Evolutionary conservation across 2,797 vertebrate species (phyloP), one percentile per base, ranked within the genome.

Genomic region (Enteromius radiatus): DNA sequence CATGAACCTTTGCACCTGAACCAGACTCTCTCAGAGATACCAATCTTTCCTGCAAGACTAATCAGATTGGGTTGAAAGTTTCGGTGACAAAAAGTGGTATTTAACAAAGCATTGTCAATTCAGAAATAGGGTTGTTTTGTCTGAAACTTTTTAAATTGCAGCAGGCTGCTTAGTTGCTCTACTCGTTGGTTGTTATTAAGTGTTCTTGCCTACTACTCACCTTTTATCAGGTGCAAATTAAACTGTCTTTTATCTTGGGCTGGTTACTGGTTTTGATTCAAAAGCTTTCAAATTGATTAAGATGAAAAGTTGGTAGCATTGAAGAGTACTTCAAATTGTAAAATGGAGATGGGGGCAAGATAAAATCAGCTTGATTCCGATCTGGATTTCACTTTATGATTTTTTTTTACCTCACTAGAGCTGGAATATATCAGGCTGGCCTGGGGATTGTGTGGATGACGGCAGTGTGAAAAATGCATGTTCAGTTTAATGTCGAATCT

Each of bases 401-500:
- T 76, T 61, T 61, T 43, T 76, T 61, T 61, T 69, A 69, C 84
- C 43, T 78, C 59, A 69, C 52, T 59, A 36, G 68, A 26, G 31
- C 69, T 87, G 84, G 69, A 49, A 36, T 56, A 17, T 80, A 38
- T 86, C 76, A 78, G 33, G 23, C 28, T 38, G 45, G 36, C 14
- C 47, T 83, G n/a, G 74, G 67, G 43, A 68, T 85, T 71, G 73
- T 67, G 75, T 49, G 63, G 69, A 81, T 41, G 38, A 67, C 49
- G 56, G 63, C 61, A 75, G 43, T 71, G 33, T 84, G 56, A 71
- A 26, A 76, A 59, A 67, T 8, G 14, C 70, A 73, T 75, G 71
- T 82, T 68, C 67, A 78, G 77, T 89, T 69, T 47, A 36, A 76
- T 49, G 67, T 70, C 41, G 77, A 67, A 67, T 26, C 71, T 54